Conservation (phyloP, 2,888 invertebrate species). For the Drosophila hamatofila region DNA sequence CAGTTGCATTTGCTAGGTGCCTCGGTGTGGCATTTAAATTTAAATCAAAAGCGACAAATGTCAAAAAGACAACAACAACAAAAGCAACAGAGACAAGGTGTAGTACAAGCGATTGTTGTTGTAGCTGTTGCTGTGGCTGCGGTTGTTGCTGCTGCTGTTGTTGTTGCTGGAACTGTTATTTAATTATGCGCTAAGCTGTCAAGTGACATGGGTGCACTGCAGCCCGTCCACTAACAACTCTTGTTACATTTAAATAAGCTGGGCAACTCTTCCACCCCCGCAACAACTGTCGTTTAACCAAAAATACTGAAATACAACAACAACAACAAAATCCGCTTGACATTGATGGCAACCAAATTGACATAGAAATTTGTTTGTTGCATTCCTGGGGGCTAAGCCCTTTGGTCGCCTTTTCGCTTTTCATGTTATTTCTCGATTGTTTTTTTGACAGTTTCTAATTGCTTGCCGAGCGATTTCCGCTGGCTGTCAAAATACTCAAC, state of each 20-base stretch:
- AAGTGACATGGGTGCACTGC: constrained; percentile 72
- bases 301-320: background rate
- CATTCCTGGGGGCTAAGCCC: constrained; percentile 59
- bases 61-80: constrained; percentile 44
- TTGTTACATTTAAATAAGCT: constrained; percentile 57
- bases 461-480: constrained; percentile 66
- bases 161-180: constrained; percentile 57
- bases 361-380: constrained; percentile 63
- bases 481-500: constrained; percentile 55
- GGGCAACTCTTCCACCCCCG: constrained; percentile 23
- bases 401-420: constrained; percentile 20
- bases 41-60: constrained; percentile 58
- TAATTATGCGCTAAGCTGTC: constrained; percentile 79
- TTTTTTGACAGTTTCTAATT: constrained; percentile 71
- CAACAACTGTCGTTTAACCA: constrained; percentile 41
- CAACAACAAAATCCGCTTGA: constrained; percentile 53
- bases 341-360: constrained; percentile 76
- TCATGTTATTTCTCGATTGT: constrained; percentile 6
- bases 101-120: constrained; percentile 12
- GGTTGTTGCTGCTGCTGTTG: background rate
- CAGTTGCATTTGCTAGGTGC: constrained; percentile 52
- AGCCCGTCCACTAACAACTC: constrained; percentile 35
- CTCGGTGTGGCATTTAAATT: constrained; percentile 53
- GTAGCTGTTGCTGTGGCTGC: no score
- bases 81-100: constrained; percentile 31